phyloP scores from a whole-genome alignment of 37 sponge, comb jelly and placozoan species.

The Aplysina aerophoba region DNA sequence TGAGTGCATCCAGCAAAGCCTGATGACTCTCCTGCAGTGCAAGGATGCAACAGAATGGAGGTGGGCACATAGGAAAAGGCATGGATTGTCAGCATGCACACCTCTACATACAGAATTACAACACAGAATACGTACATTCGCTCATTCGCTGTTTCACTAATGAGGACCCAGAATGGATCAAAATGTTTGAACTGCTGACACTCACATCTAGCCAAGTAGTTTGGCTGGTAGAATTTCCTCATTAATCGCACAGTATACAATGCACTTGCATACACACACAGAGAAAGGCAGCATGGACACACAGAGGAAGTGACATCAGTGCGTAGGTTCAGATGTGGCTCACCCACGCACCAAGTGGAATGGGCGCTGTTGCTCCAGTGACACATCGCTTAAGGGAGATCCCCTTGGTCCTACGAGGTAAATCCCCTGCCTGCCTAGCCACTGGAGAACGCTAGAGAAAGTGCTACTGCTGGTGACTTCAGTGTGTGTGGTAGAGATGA shows the following conservation, averaged over 20 bases:
- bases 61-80: background rate
- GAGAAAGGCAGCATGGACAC: no score
- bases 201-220: no score
- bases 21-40: slow-evolving; percentile 58
- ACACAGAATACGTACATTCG: no score
- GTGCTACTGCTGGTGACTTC: background rate
- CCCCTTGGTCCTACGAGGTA: slow-evolving; percentile 64
- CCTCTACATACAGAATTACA: background rate
- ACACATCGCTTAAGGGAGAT: slow-evolving; percentile 43
- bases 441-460: slow-evolving; percentile 49
- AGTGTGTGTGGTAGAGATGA: background rate
- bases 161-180: no score
- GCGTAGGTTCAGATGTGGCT: background rate
- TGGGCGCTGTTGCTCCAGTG: slow-evolving; percentile 56
- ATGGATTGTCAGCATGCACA: background rate
- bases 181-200: no score
- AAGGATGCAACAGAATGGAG: background rate
- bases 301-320: no score
- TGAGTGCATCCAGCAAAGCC: slow-evolving; percentile 76
- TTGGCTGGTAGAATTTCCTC: no score
- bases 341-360: slow-evolving; percentile 60
- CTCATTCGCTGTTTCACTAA: no score
- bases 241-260: no score
- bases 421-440: slow-evolving; percentile 57
- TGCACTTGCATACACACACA: no score